A percentile compares a stretch with the other conserved stretches of the same genome.
These are phyloP conservation scores for rat (Rattus norvegicus) DNA, from an alignment of 2,113 vertebrate species.

Conservation along the genomic window DNA sequence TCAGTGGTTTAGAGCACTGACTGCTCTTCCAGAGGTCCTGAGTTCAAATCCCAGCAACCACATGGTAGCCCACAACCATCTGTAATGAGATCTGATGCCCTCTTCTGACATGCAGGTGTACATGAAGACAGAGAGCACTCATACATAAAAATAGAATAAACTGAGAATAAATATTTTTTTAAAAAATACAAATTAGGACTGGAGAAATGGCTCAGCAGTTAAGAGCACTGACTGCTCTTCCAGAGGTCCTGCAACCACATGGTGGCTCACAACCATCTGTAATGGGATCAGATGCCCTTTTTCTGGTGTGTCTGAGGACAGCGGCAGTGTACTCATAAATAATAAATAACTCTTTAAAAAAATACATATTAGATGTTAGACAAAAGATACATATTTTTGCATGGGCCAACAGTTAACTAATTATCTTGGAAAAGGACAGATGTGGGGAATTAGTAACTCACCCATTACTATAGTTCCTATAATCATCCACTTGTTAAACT, in stretches of 20 bases:
- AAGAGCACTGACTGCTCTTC: too few relatives aligned
- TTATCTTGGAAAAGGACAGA: not conserved
- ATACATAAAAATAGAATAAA: too few relatives aligned
- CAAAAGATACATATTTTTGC: not conserved
- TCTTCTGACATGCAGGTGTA: not conserved
- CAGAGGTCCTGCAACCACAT: too few relatives aligned
- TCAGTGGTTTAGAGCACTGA: not conserved
- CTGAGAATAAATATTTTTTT: not conserved
- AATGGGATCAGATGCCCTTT: too few relatives aligned
- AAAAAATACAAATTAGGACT: not conserved
- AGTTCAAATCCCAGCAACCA: not conserved
- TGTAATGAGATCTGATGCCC: not conserved
- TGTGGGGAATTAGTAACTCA: not conserved
- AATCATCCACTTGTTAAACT: slow-evolving; percentile 1
- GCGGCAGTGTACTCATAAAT: too few relatives aligned
- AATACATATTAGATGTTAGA: not conserved
- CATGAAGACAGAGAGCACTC: not conserved
- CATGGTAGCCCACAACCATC: not conserved
- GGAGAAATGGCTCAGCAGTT: too few relatives aligned
- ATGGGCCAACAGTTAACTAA: not conserved
- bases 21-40: not conserved
- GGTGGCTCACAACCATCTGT: too few relatives aligned
- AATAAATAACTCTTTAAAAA: not conserved
- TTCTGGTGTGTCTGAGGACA: too few relatives aligned
- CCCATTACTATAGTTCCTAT: not conserved